Evolutionary conservation across 2,797 vertebrate species (phyloP).

Genomic region (Chromis chromis): DNA sequence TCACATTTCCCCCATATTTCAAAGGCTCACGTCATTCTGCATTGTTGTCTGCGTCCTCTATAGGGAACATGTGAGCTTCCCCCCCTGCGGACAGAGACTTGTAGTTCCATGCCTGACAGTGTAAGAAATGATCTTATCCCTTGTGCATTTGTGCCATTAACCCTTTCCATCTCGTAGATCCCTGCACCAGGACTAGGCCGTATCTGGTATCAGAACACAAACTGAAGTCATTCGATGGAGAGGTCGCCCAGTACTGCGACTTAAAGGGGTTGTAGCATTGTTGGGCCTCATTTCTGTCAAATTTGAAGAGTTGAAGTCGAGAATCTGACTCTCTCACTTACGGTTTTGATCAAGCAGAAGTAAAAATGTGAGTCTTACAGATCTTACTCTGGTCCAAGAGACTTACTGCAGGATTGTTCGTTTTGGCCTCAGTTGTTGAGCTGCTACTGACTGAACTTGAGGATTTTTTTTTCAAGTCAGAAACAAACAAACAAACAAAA

Average conservation of each 20-base stretch:
- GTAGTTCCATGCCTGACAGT: background rate
- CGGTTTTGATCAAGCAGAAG: too few relatives aligned
- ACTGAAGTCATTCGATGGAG: background rate
- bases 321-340: too few relatives aligned
- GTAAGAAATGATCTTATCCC: background rate
- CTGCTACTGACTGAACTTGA: background rate
- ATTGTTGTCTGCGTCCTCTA: constrained; percentile 11
- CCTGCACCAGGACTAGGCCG: too few relatives aligned
- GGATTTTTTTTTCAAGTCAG: background rate
- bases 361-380: too few relatives aligned
- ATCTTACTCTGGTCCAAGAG: too few relatives aligned
- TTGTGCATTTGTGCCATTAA: background rate
- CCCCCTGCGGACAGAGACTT: background rate
- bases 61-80: background rate
- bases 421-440: background rate
- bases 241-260: background rate
- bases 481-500: too few relatives aligned
- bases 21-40: background rate
- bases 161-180: too few relatives aligned
- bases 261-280: too few relatives aligned
- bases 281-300: too few relatives aligned
- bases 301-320: too few relatives aligned
- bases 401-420: background rate
- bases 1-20: constrained; percentile 5
- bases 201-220: background rate